phyloP scores from a whole-genome alignment of 92 coral and sea anemone genomes.

The Galaxea fascicularis region DNA sequence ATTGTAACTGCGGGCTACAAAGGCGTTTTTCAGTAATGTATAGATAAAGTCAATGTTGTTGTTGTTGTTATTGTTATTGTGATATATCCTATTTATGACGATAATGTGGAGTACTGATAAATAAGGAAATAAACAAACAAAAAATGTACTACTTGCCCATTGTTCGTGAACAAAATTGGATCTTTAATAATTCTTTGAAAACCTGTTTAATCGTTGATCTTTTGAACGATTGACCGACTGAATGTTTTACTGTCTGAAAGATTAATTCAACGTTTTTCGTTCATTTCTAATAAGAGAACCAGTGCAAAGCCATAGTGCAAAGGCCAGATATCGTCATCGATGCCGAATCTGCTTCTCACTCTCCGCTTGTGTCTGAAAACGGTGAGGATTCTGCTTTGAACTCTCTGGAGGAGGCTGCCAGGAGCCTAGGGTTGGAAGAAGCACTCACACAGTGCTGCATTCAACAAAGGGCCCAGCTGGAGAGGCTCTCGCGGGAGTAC shows the following conservation, averaged over 20 bases:
- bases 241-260: neutral
- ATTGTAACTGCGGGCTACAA: no score
- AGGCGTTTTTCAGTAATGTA: no score
- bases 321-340: constrained; percentile 68
- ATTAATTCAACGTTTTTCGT: neutral
- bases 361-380: constrained; percentile 34
- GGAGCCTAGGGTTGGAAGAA: constrained; percentile 63
- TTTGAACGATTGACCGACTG: no score
- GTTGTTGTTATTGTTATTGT: no score
- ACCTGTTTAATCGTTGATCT: no score
- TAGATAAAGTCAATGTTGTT: no score
- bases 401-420: constrained; percentile 57
- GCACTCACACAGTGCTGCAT: constrained; percentile 73
- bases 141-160: no score
- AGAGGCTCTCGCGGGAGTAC: constrained; percentile 70
- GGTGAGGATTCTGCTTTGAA: constrained; percentile 13
- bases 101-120: no score
- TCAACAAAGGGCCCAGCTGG: constrained; percentile 59
- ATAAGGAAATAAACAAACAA: no score
- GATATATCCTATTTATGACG: no score
- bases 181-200: no score
- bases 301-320: constrained; percentile 64
- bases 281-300: constrained; percentile 52
- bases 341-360: constrained; percentile 60
- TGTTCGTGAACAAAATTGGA: no score